Base-by-base conservation (phyloP, 2,797 vertebrate species). In the Balearica regulorum region DNA sequence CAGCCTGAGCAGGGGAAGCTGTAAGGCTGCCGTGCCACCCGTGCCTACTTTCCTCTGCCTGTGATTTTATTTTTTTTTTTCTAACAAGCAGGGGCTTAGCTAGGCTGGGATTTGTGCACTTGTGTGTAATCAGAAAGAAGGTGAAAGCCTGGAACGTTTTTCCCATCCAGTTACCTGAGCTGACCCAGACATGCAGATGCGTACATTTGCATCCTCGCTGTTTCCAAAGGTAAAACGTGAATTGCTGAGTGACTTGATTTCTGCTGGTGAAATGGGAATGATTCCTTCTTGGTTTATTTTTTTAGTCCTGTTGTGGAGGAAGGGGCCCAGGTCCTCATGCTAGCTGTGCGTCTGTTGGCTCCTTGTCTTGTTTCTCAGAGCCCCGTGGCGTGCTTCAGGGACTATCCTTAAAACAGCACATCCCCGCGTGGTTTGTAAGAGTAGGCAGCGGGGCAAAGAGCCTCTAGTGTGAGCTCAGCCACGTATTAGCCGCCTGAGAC, bases 341-440 rank as follows among this genome's bases (percentile, higher is more conserved):
- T 66, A 19, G 10, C 17, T 71, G 48, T 2, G 7, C n/a, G 24
- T 13, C 43, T 66, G 7, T 62, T 46, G 11, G 3, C 25, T 49
- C 37, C 13, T 11, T 31, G 12, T 2, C 53, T 76, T 33, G 22
- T 16, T 4, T 11, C 18, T 11, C 4, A 3, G 60, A 16, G 14
- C 25, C 43, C 25, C 17, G 81, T 9, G 20, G 33, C 18, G 28
- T 13, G 11, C 7, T 58, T 49, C 31, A 22, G 54, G 4, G 41
- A 5, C 39, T 58, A 28, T 24, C 46, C 54, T 44, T 60, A 18
- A 62, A 41, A 9, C 10, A 58, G 5, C 33, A 2, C 35, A 5
- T 49, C n/a, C 48, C 3, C 0, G 0, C 0, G 0, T 1, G 26
- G 6, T 60, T 65, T 16, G 6, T 26, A 2, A 8, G 54, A 24